Evolutionary conservation across 2,113 vertebrate genomes (phyloP).

Genomic region (Lota lota): DNA sequence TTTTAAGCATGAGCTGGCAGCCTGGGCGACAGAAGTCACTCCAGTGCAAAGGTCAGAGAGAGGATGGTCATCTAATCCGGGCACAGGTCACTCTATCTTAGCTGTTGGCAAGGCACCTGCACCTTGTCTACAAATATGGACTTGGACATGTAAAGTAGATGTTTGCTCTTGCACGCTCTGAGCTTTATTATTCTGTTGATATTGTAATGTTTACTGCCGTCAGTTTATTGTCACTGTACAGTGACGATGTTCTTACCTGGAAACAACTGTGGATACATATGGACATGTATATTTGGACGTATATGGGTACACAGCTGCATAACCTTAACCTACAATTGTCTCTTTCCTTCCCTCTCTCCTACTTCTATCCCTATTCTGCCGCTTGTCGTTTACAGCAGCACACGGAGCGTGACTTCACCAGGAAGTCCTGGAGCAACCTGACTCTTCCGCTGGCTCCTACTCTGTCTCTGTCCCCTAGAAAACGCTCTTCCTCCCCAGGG

Average conservation of each 20-base stretch:
- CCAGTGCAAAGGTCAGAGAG: not conserved
- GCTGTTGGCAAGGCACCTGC: not conserved
- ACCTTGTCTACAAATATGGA: too few relatives aligned
- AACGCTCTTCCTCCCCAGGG: conserved; percentile 75
- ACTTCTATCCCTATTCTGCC: conserved; percentile 41
- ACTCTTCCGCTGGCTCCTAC: conserved; percentile 65
- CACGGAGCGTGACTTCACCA: conserved; percentile 73
- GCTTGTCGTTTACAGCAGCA: conserved; percentile 57
- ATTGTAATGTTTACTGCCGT: too few relatives aligned
- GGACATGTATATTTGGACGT: too few relatives aligned
- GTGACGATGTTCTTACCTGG: too few relatives aligned
- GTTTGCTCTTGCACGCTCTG: too few relatives aligned
- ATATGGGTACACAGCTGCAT: too few relatives aligned
- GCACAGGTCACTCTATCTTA: not conserved
- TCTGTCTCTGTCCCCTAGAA: conserved; percentile 62
- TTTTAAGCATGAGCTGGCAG: too few relatives aligned
- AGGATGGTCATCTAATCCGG: not conserved
- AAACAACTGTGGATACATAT: too few relatives aligned
- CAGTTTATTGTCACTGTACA: too few relatives aligned
- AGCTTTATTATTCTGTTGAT: too few relatives aligned
- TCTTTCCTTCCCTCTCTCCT: not conserved
- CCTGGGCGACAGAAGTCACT: too few relatives aligned
- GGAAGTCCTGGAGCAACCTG: conserved; percentile 80
- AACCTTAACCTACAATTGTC: not conserved
- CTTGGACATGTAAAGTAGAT: too few relatives aligned